Conservation (phyloP, 2,797 vertebrate species). For the Brachyrhaphis roseni region DNA sequence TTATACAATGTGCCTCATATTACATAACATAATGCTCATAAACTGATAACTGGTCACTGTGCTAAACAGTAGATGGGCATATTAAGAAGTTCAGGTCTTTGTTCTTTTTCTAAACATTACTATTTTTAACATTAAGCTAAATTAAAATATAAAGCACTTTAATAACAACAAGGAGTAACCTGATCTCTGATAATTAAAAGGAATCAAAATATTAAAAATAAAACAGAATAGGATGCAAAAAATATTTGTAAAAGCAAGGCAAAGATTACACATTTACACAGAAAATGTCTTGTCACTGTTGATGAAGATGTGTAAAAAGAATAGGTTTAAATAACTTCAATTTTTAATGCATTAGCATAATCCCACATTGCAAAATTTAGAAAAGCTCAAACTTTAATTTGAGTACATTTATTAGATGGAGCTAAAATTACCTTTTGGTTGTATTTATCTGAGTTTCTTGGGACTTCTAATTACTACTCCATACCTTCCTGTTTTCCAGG, state of each 20-base stretch:
- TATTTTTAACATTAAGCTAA: constrained; percentile 3
- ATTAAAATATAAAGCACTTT: neutral
- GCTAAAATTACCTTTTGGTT: neutral
- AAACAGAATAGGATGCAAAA: neutral
- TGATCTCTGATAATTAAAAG: neutral
- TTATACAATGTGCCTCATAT: constrained; percentile 47
- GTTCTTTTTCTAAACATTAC: constrained; percentile 17
- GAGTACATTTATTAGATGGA: neutral
- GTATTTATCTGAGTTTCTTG: neutral
- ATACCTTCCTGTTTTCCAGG: neutral
- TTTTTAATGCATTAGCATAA: neutral
- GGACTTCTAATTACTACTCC: neutral
- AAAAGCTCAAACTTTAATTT: neutral
- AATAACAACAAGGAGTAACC: neutral
- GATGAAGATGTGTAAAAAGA: neutral
- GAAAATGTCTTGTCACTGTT: neutral
- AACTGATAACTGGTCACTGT: constrained; percentile 33
- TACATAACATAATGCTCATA: constrained; percentile 8
- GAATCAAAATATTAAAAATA: neutral
- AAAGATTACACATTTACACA: neutral
- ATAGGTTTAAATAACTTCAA: neutral
- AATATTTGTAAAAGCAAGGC: neutral
- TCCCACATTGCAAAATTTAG: neutral
- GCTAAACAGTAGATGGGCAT: constrained; percentile 6
- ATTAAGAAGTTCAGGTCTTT: constrained; percentile 34